Percentiles rank a stretch among this genome's conserved stretches.
These are phyloP conservation scores for Spinus olivaceus DNA, from an alignment of 2,797 vertebrate species.

Conservation along the genomic window DNA sequence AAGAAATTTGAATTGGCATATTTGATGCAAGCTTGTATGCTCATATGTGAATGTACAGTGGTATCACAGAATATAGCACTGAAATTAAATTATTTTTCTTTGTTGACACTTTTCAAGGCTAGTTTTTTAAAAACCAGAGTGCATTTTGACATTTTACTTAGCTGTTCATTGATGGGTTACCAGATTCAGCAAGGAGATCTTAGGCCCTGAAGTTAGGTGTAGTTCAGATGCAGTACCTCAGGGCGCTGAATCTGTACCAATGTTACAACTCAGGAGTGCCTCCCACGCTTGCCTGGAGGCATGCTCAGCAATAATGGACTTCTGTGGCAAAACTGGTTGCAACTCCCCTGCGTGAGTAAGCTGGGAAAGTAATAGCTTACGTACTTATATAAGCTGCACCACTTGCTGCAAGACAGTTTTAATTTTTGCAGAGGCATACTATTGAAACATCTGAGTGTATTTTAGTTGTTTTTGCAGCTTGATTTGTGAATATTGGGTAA, in stretches of 20 bases:
- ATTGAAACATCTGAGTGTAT: background rate
- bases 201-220: background rate
- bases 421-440: background rate
- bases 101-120: background rate
- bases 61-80: background rate
- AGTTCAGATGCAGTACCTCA: background rate
- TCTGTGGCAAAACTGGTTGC: background rate
- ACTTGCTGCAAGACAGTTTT: background rate
- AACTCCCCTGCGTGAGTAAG: background rate
- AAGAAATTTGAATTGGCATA: background rate
- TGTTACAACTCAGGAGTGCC: background rate
- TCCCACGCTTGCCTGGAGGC: background rate
- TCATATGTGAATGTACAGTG: background rate
- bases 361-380: background rate
- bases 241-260: background rate
- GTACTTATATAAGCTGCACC: background rate
- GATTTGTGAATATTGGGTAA: background rate
- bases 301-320: background rate
- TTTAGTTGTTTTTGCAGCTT: background rate
- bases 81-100: background rate
- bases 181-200: background rate
- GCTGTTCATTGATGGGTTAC: background rate
- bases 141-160: background rate
- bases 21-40: background rate
- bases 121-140: background rate